These are phyloP conservation scores for Aphelenchoides besseyi DNA, from an alignment of 1,140 invertebrate species.

Conservation along the genomic window DNA sequence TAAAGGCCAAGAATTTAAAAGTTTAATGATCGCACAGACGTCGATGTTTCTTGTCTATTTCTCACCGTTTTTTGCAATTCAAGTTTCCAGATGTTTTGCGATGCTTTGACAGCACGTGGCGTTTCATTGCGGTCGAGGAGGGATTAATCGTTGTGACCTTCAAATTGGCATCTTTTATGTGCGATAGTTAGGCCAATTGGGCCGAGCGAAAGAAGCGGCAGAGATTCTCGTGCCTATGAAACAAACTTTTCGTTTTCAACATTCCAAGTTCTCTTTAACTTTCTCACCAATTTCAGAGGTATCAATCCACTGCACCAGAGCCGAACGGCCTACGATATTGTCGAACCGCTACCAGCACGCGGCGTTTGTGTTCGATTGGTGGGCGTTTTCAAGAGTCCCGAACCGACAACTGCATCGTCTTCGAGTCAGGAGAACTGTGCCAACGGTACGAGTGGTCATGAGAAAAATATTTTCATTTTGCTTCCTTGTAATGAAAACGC, in stretches of 20 bases:
- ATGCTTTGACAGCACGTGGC: background rate
- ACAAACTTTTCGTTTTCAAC: background rate
- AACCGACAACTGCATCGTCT: slow-evolving; percentile 7
- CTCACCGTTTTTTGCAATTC: background rate
- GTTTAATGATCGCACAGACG: background rate
- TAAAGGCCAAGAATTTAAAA: no score
- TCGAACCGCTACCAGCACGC: slow-evolving; percentile 48
- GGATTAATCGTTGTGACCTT: background rate
- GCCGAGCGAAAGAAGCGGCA: background rate
- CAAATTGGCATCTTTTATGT: background rate
- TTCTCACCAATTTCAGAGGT: slow-evolving; percentile 14
- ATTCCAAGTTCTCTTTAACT: background rate
- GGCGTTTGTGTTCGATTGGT: slow-evolving; percentile 58
- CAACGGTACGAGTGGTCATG: slow-evolving; percentile 1
- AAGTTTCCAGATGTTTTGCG: background rate
- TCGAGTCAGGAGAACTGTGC: slow-evolving; percentile 12
- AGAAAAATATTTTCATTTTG: background rate
- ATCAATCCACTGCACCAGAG: slow-evolving; percentile 17
- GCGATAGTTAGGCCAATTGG: background rate
- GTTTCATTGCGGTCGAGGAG: background rate
- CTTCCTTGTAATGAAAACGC: background rate
- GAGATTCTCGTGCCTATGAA: background rate
- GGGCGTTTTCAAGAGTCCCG: slow-evolving; percentile 52
- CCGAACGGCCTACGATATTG: slow-evolving; percentile 1
- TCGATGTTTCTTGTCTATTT: background rate